Evolutionary conservation across 1,140 invertebrate genomes (phyloP), one percentile per base, ranked within the genome.

Genomic region (Dermatophagoides farinae): DNA sequence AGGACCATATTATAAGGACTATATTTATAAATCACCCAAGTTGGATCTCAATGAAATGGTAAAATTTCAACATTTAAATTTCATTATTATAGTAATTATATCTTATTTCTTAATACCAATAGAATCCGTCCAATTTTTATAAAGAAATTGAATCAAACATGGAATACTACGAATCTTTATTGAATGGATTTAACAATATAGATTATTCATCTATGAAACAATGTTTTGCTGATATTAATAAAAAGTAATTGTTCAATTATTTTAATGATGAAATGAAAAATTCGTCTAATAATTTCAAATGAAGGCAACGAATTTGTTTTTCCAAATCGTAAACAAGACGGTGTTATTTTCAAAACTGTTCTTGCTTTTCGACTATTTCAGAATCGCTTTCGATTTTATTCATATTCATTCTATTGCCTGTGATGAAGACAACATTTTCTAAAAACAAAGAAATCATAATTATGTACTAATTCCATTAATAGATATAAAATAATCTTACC

Each of bases 1-100:
- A n/a, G 53, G 53, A 55, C 53, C 53, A 6, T 55, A 55, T 25
- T 55, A 55, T 25, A 55, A 55, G 23, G 23, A 39, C 23, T 55
- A 38, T 44, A 12, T 55, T 16, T 12, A 14, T 12, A 31, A 44
- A 38, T 20, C 16, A 38, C 11, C 2, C 10, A 52, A 25, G 5
- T 16, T 22, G 16, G 18, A 16, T 25, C 2, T 20, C 16, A 14
- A 16, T 52, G 50, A 52, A 38, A 52, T 12, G 12, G 50, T 31
- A 31, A 31, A 4, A 31, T 31, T 31, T 31, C 31, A 31, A 4
- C 31, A 31, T 31, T n/a, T n/a, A n/a, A n/a, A 31, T 31, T 31
- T 8, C 2, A 31, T 31, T 31, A 8, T 4, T 4, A 4, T 4
- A 31, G 2, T 31, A 31, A 31, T 31, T 31, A 4, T 31, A 2